phyloP scores from a whole-genome alignment of 2,113 vertebrate genomes.

The Dromas ardeola region DNA sequence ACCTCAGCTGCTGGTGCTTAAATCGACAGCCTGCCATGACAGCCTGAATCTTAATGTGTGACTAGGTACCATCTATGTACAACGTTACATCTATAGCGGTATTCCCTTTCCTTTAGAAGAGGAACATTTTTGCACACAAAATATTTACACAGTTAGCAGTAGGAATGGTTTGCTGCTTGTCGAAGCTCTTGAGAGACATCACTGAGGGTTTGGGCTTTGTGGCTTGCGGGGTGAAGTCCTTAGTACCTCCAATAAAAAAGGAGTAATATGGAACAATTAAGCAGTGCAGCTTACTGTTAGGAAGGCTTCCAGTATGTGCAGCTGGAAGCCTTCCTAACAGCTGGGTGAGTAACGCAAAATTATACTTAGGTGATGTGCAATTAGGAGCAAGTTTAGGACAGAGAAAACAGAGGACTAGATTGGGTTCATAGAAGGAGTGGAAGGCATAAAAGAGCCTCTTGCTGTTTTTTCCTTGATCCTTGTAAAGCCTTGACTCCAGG shows the following conservation, averaged over 20 bases:
- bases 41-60: neutral
- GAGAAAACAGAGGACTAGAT: neutral
- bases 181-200: neutral
- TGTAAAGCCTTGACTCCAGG: neutral
- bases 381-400: neutral
- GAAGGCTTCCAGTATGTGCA: neutral
- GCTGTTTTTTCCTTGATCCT: neutral
- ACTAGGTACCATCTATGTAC: neutral
- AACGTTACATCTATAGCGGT: too few relatives aligned
- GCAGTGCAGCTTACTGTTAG: neutral
- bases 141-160: neutral
- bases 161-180: neutral
- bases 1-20: neutral
- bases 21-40: too few relatives aligned
- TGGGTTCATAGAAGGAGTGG: neutral
- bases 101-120: neutral
- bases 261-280: neutral
- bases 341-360: neutral
- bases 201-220: neutral
- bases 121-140: neutral
- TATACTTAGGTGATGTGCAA: neutral
- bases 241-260: neutral
- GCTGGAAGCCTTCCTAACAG: neutral
- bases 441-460: neutral
- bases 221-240: neutral